These are phyloP conservation scores for Drosophila tripunctata DNA, from an alignment of 2,888 invertebrate species.

Conservation along the genomic window DNA sequence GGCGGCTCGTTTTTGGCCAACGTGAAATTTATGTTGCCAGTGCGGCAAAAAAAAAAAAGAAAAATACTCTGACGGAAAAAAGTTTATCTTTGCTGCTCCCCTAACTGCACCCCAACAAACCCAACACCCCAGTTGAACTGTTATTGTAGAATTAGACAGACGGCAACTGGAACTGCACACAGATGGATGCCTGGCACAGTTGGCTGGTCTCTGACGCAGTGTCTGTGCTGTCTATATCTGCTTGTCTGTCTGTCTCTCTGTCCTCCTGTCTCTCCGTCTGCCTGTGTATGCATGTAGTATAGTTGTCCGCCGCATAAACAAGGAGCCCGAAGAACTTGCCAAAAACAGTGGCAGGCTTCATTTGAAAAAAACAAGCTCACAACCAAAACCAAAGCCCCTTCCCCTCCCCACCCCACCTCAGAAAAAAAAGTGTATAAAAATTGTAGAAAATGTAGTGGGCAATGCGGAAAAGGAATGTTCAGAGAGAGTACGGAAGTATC, in stretches of 20 bases:
- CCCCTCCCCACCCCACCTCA: too few species aligned
- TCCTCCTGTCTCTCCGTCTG: conserved; percentile 4
- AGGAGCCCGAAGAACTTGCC: conserved; percentile 62
- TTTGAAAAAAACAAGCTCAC: not conserved
- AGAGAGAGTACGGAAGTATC: conserved; percentile 58
- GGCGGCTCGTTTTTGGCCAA: conserved; percentile 75
- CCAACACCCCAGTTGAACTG: conserved; percentile 28
- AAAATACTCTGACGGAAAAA: conserved; percentile 61
- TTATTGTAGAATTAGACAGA: conserved; percentile 76
- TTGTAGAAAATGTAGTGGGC: conserved; percentile 70
- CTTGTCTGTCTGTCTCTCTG: conserved; percentile 5
- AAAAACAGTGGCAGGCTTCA: conserved; percentile 38
- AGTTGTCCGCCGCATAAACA: conserved; percentile 74
- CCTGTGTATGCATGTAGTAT: conserved; percentile 52
- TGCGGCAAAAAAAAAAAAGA: conserved; percentile 71
- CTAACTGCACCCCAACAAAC: not conserved
- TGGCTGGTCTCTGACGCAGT: conserved; percentile 68
- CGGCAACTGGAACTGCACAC: conserved; percentile 71
- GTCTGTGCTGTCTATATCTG: conserved; percentile 28
- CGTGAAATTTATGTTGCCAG: conserved; percentile 74
- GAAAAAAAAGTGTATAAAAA: conserved; percentile 23
- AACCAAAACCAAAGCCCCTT: too few species aligned
- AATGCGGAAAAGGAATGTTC: conserved; percentile 69
- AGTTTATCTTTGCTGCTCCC: conserved; percentile 34
- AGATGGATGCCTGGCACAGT: conserved; percentile 77